Evolutionary conservation across 2,888 invertebrate genomes (phyloP).

Genomic region (Drosophila neotestacea): DNA sequence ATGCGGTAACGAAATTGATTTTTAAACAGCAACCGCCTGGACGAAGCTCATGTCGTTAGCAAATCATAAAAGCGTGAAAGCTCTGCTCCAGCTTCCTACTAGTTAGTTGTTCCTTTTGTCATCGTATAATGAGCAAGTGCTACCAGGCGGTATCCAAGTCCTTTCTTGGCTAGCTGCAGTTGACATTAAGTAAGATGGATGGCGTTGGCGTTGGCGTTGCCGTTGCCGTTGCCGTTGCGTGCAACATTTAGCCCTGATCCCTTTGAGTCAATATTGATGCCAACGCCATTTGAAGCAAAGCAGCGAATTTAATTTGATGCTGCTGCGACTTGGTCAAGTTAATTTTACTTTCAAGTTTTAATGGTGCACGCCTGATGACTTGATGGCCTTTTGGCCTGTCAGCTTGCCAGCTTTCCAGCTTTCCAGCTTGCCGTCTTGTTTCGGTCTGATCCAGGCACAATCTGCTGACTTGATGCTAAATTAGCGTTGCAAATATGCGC

Average conservation of each 20-base stretch:
- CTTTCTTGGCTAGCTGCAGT: constrained; percentile 60
- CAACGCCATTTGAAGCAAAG: constrained; percentile 31
- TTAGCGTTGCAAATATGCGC: constrained; percentile 83
- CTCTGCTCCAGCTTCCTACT: constrained; percentile 40
- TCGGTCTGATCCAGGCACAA: constrained; percentile 38
- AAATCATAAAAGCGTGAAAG: constrained; percentile 81
- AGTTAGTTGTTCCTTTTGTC: constrained; percentile 72
- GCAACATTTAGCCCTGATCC: constrained; percentile 77
- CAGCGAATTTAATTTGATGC: constrained; percentile 61
- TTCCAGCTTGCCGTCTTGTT: constrained; percentile 25
- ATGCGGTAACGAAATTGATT: constrained; percentile 79
- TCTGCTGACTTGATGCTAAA: constrained; percentile 76
- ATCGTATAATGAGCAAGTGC: constrained; percentile 69
- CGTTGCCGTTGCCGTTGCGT: constrained; percentile 61
- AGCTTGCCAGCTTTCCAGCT: constrained; percentile 7
- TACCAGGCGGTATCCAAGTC: constrained; percentile 14
- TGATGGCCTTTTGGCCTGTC: constrained; percentile 44
- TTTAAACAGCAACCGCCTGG: constrained; percentile 67
- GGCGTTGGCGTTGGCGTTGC: constrained; percentile 64
- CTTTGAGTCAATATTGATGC: constrained; percentile 72
- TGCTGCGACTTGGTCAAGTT: constrained; percentile 52
- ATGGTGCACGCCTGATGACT: constrained; percentile 58
- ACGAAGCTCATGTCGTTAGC: constrained; percentile 73
- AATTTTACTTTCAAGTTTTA: constrained; percentile 60
- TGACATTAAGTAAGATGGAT: constrained; percentile 82